Evolutionary conservation across 2,797 vertebrate species (phyloP).

Genomic region (Rhyacichthys aspro): DNA sequence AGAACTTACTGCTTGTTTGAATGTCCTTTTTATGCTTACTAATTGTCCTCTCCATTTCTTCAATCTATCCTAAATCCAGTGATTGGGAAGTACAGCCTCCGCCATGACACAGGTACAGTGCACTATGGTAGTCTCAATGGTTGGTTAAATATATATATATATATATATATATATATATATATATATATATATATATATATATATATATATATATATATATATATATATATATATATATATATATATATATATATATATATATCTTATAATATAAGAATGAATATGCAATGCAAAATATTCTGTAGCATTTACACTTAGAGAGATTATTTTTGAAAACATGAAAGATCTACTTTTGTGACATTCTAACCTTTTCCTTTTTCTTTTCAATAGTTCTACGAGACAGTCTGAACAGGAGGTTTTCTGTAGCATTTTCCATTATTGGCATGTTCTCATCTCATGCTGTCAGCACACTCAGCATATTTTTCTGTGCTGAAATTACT

Average conservation of each 20-base stretch:
- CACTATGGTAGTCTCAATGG: not conserved
- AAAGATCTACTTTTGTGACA: not conserved
- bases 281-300: too few relatives aligned
- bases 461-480: constrained; percentile 94
- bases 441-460: constrained; percentile 98
- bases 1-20: constrained; percentile 18
- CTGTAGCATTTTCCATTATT: constrained; percentile 93
- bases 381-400: constrained; percentile 85
- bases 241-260: too few relatives aligned
- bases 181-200: too few relatives aligned
- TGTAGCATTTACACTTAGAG: too few relatives aligned
- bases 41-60: constrained; percentile 32
- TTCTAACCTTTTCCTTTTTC: constrained; percentile 14
- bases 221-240: too few relatives aligned
- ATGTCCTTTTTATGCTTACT: constrained; percentile 30
- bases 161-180: too few relatives aligned
- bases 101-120: constrained; percentile 75
- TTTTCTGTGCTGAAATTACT: constrained; percentile 97
- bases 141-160: too few relatives aligned
- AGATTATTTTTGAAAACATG: not conserved
- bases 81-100: constrained; percentile 84
- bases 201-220: too few relatives aligned
- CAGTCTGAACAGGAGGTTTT: constrained; percentile 94
- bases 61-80: constrained; percentile 60
- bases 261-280: too few relatives aligned